Evolutionary conservation across 1,140 invertebrate species (phyloP).

Genomic region (Drosophila kepulauana): DNA sequence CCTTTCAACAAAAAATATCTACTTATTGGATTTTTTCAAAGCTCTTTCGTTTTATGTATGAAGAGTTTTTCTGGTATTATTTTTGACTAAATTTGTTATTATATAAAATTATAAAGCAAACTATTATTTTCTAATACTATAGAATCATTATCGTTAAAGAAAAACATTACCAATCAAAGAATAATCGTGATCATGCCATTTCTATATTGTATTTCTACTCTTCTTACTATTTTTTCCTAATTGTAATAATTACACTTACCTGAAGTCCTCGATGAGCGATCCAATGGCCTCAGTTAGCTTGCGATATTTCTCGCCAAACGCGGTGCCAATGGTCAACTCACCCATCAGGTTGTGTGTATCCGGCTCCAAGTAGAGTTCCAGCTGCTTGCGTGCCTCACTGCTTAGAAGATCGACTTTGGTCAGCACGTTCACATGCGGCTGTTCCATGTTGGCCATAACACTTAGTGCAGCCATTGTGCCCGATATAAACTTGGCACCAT

Average conservation of each 20-base stretch:
- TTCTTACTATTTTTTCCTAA: no score
- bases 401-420: constrained; percentile 98
- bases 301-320: constrained; percentile 91
- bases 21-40: no score
- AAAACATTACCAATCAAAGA: no score
- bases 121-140: no score
- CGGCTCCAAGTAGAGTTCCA: constrained; percentile 95
- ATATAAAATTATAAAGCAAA: no score
- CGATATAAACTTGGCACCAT: constrained; percentile 97
- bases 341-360: constrained; percentile 91
- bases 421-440: constrained; percentile 97
- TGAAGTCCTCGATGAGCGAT: constrained; percentile 94
- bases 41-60: no score
- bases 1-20: no score
- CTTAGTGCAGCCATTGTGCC: constrained; percentile 97
- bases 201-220: no score
- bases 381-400: constrained; percentile 91
- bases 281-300: constrained; percentile 93
- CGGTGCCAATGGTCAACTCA: constrained; percentile 86
- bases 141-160: no score
- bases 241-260: constrained; percentile 51
- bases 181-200: no score
- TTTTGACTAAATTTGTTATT: no score
- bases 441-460: constrained; percentile 98
- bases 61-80: no score